A percentile compares a stretch with the other conserved stretches of the same genome.
Conservation (phyloP, 2,888 invertebrate species). For the Lissonota sp. region DNA sequence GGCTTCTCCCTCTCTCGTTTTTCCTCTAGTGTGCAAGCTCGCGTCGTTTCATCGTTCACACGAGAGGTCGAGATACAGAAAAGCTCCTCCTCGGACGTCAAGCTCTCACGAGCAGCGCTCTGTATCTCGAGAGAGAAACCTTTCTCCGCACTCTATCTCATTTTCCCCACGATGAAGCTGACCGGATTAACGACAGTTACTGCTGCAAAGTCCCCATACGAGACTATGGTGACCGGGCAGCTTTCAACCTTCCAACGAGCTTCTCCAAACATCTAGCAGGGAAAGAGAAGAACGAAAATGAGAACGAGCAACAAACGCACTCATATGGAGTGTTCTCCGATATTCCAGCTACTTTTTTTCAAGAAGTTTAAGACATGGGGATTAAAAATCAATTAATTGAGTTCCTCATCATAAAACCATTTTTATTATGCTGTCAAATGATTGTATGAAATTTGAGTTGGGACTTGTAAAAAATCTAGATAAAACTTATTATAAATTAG, state of each 20-base stretch:
- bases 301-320: background rate
- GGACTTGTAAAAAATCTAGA: too few species aligned
- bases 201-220: background rate
- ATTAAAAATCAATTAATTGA: too few species aligned
- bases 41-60: background rate
- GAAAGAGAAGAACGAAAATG: conserved; percentile 22
- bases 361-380: too few species aligned
- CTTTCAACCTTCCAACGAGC: background rate
- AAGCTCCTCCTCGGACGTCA: conserved; percentile 34
- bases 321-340: conserved; percentile 1
- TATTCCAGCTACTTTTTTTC: background rate
- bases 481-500: too few species aligned
- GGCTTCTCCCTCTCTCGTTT: too few species aligned
- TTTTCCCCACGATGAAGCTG: conserved; percentile 25
- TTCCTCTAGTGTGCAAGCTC: too few species aligned
- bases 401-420: too few species aligned
- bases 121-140: conserved; percentile 13
- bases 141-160: background rate
- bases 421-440: too few species aligned
- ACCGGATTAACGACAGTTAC: conserved; percentile 31
- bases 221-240: conserved; percentile 2
- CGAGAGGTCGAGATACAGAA: conserved; percentile 29
- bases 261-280: background rate
- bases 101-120: background rate
- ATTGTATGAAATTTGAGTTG: too few species aligned